Conservation (phyloP, 2,113 vertebrate genomes). For the Cyprinodon tularosa region DNA sequence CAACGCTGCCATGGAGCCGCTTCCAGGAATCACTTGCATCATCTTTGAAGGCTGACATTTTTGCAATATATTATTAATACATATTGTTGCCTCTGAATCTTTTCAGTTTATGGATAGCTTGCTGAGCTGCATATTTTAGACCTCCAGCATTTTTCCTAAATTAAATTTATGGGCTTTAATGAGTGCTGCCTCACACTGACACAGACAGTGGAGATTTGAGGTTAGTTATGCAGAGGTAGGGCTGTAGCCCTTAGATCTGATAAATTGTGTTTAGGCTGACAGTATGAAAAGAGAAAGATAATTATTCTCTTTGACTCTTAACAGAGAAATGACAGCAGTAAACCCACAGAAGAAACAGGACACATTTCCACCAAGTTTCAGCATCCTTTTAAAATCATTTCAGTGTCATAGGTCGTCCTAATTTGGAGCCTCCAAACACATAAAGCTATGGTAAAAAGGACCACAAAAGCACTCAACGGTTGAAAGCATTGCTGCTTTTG, state of each 20-base stretch:
- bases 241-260: slow-evolving; percentile 5
- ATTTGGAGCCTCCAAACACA: slow-evolving; percentile 19
- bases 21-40: slow-evolving; percentile 51
- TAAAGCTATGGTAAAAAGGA: not conserved
- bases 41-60: slow-evolving; percentile 60
- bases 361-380: not conserved
- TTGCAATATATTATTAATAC: slow-evolving; percentile 61
- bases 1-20: slow-evolving; percentile 59
- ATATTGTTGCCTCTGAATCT: slow-evolving; percentile 59
- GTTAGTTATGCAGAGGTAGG: slow-evolving; percentile 28
- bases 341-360: slow-evolving; percentile 2
- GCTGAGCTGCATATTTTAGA: slow-evolving; percentile 15
- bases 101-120: slow-evolving; percentile 30
- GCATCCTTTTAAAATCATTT: slow-evolving; percentile 20
- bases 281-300: slow-evolving; percentile 1
- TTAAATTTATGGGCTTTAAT: slow-evolving; percentile 27
- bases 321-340: slow-evolving; percentile 1
- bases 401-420: slow-evolving; percentile 22
- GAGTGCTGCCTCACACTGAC: not conserved
- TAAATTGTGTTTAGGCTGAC: slow-evolving; percentile 16
- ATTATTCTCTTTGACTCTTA: slow-evolving; percentile 5
- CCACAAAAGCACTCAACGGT: slow-evolving; percentile 4
- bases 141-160: slow-evolving; percentile 25
- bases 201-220: slow-evolving; percentile 5
- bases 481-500: slow-evolving; percentile 28